Evolutionary conservation across 1,140 invertebrate genomes (phyloP).

Genomic region (Leptopilina clavipes): DNA sequence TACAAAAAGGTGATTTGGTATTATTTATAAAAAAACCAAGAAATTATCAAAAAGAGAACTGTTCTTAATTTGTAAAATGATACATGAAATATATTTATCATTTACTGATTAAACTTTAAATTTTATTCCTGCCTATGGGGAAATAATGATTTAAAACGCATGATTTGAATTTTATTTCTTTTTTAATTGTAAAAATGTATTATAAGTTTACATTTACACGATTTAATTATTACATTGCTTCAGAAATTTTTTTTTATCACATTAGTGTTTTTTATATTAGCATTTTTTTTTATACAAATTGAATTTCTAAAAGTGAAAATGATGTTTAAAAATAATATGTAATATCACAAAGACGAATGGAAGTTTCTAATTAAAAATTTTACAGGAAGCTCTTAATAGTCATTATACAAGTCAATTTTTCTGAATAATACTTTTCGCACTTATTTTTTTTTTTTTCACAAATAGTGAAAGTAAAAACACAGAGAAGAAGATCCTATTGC

Average conservation of each 20-base stretch:
- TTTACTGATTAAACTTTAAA: too few species aligned
- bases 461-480: neutral
- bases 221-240: neutral
- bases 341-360: neutral
- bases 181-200: conserved; percentile 24
- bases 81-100: too few species aligned
- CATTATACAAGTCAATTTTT: neutral
- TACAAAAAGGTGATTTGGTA: neutral
- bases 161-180: neutral
- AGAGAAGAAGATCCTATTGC: neutral
- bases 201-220: neutral
- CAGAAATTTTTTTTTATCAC: conserved; percentile 15
- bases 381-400: neutral
- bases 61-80: too few species aligned
- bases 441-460: neutral
- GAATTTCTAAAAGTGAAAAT: neutral
- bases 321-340: neutral
- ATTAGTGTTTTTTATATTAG: neutral
- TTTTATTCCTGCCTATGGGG: neutral
- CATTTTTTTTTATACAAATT: neutral
- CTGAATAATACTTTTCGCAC: conserved; percentile 14
- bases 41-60: too few species aligned
- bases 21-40: too few species aligned
- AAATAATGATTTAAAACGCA: neutral
- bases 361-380: neutral